Base-by-base conservation (phyloP, 2,888 invertebrate species). In the Hecatera dysodea region DNA sequence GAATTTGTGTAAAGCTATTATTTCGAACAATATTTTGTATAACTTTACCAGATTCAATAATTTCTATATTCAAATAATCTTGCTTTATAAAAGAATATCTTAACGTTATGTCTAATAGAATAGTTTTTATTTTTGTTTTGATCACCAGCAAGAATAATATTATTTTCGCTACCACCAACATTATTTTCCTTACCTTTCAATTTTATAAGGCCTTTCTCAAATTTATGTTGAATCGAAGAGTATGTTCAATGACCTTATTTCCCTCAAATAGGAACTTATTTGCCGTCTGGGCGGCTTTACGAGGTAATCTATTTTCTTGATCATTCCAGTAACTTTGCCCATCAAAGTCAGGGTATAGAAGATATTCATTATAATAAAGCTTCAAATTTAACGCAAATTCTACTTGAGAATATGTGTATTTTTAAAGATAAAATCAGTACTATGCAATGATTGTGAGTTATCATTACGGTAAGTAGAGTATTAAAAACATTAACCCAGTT, bases 211-310 rank as follows among this genome's bases (percentile, higher is more conserved):
- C 0, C 8, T 56, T 61, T 55, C n/a, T 22, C 36, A 74, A 67
- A 55, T 72, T 50, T 66, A 72, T 66, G 56, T 72, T 27, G 74
- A 56, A 68, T 74, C 68, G 42, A 70, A 55, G 62, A 59, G 53
- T 67, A 61, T 70, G 68, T 67, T 68, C 72, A 69, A 78, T 66
- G 66, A 71, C 67, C 82, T 75, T 73, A 69, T 72, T 80, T 72
- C 67, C 73, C 67, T 73, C 62, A 71, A 73, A 77, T 64, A 77
- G 56, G 57, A 80, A 82, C 63, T 66, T 77, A 82, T 82, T 82
- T 82, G 57, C 74, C 76, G 63, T 74, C 66, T 70, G 71, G 70
- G 64, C 59, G 66, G 72, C 33, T 80, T 80, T 77, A 74, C 67
- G 64, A 75, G 61, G 72, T 64, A 61, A 78, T 75, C 71, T 64